A percentile compares a stretch with the other conserved stretches of the same genome.
Conservation (phyloP, 2,888 invertebrate genomes). For the Lingula anatina region DNA sequence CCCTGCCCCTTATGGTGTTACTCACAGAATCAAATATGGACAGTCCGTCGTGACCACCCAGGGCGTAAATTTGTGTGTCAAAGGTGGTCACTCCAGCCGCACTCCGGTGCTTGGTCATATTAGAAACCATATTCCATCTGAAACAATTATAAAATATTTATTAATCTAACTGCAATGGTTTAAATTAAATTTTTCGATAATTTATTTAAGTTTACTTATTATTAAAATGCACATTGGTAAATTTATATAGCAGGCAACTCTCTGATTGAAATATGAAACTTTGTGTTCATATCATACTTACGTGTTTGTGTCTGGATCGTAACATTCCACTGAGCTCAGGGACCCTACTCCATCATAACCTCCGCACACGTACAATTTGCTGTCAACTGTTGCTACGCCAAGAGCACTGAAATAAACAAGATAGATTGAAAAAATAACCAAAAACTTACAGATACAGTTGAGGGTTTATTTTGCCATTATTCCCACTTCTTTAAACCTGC, state of each 20-base stretch:
- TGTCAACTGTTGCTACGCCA: constrained; percentile 45
- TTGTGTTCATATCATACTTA: too few species aligned
- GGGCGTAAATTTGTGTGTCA: constrained; percentile 70
- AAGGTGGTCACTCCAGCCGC: constrained; percentile 69
- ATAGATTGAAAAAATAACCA: not conserved
- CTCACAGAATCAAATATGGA: constrained; percentile 78
- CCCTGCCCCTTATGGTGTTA: too few species aligned
- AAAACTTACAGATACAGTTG: not conserved
- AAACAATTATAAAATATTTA: constrained; percentile 3
- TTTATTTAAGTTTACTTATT: too few species aligned
- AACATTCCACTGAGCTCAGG: constrained; percentile 45
- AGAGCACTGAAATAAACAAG: constrained; percentile 37
- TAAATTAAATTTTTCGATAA: too few species aligned
- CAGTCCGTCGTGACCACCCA: constrained; percentile 83
- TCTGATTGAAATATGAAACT: too few species aligned
- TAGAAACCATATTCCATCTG: constrained; percentile 67
- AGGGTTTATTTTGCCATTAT: not conserved
- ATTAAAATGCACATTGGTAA: too few species aligned
- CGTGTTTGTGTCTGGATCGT: constrained; percentile 37
- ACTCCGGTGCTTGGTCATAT: constrained; percentile 68
- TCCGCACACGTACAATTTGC: constrained; percentile 47
- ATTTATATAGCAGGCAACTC: too few species aligned
- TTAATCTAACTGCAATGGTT: too few species aligned
- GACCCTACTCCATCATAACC: constrained; percentile 51
- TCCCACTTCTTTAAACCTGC: too few species aligned